These are phyloP conservation scores for Parus major DNA, from an alignment of 2,113 vertebrate genomes.

Conservation along the genomic window DNA sequence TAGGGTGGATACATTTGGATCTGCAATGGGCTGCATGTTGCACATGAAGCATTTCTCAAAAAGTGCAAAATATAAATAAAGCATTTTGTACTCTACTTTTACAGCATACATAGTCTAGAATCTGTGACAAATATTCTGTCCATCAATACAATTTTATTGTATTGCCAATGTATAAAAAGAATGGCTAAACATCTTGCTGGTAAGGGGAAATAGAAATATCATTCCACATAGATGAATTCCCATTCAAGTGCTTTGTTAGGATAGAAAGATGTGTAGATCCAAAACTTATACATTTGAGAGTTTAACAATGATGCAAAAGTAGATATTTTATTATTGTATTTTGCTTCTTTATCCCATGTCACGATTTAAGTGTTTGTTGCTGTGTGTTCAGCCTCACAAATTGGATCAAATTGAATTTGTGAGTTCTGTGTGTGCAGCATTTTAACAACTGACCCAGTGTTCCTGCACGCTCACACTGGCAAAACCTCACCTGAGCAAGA, in stretches of 20 bases:
- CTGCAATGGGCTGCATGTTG: not conserved
- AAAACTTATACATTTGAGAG: not conserved
- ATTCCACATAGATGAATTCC: not conserved
- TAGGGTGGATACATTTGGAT: not conserved
- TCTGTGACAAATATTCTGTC: not conserved
- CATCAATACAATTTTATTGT: not conserved
- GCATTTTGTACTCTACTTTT: not conserved
- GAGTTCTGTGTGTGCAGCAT: not conserved
- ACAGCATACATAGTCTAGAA: not conserved
- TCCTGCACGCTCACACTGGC: not conserved
- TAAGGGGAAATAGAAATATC: not conserved
- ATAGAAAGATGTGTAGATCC: not conserved
- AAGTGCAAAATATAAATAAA: not conserved
- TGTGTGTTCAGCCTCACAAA: not conserved
- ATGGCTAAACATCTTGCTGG: not conserved
- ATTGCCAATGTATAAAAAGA: not conserved
- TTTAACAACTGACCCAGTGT: not conserved
- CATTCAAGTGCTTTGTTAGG: not conserved
- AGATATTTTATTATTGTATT: not conserved
- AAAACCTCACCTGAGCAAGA: not conserved
- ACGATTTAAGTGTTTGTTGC: not conserved
- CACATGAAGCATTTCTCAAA: not conserved
- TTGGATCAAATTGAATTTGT: not conserved
- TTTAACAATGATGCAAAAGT: not conserved
- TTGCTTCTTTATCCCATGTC: not conserved